Base-by-base conservation (phyloP, 2,797 vertebrate genomes). In the Macroramphosus scolopax region DNA sequence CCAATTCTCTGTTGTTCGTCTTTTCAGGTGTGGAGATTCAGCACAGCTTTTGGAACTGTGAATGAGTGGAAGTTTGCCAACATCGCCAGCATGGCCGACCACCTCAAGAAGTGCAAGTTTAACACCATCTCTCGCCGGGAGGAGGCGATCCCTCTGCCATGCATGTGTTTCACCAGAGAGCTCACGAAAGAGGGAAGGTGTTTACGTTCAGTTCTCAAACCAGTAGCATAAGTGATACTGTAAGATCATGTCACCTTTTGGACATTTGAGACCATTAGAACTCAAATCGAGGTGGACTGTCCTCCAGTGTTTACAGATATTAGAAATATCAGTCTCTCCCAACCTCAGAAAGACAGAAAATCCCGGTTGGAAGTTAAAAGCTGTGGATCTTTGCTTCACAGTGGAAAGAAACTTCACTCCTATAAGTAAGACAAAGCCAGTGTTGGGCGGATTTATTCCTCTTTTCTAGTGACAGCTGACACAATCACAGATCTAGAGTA, bases 1-100 rank as follows among this genome's bases (percentile, higher is more conserved):
- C 7, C 25, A 26, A 6, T 22, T 10, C 6, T 26, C 5, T 26
- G 0, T 30, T 11, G 6, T 51, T 26, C 42, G 15, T 18, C 9
- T 1, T 36, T 17, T 36, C 75, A 98, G 97, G 95, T 98, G 11
- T 99, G 97, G 97, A 84, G 93, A 38, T 99, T 99, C 91, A 99
- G 97, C 83, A 99, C 97, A 9, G 96, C 97, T 4, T 98, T 99
- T 40, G 94, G 94, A 70, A 95, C 97, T 2, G 96, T 99, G 64
- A 93, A 93, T 0, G 94, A 98, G 60, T 99, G 97, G 97, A 98
- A 96, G 72, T 99, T 99, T 80, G 95, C 97, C 40, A 93, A 99
- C 87, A 94, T 97, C 52, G 78, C 94, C 69, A 98, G 96, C 90
- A 99, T 99, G 95, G 96, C 97, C 16, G 96, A 99, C 83, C 97